Evolutionary conservation across 2,797 vertebrate genomes (phyloP).

Genomic region (Acanthopagrus latus): DNA sequence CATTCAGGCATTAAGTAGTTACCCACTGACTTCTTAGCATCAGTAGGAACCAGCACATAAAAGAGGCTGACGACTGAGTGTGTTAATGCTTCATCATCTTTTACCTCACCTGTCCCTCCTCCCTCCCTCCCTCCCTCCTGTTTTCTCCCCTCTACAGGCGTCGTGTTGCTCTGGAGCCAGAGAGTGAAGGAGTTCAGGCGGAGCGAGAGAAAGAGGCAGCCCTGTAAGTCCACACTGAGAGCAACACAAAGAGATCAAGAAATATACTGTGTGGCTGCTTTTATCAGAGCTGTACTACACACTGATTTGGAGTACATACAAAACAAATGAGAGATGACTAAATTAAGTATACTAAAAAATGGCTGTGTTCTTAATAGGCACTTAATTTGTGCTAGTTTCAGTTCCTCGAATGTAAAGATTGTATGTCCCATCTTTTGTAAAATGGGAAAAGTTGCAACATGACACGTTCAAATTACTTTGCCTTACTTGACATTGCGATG

Average conservation of each 20-base stretch:
- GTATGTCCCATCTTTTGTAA: too few relatives aligned
- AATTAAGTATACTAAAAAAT: neutral
- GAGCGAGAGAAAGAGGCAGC: slow-evolving; percentile 95
- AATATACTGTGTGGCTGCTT: neutral
- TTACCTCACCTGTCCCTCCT: neutral
- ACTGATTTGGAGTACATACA: neutral
- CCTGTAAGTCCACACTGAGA: slow-evolving; percentile 87
- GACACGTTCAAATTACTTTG: too few relatives aligned
- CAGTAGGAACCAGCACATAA: neutral
- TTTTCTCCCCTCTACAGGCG: slow-evolving; percentile 82
- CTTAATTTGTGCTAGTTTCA: neutral
- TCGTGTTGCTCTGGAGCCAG: slow-evolving; percentile 92
- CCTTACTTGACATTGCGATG: too few relatives aligned
- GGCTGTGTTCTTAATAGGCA: neutral
- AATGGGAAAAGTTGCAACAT: too few relatives aligned
- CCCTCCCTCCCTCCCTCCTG: neutral
- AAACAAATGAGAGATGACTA: neutral
- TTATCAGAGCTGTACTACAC: neutral
- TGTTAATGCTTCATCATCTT: slow-evolving; percentile 3
- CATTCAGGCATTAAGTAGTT: neutral
- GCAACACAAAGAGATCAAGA: neutral
- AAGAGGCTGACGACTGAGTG: slow-evolving; percentile 13
- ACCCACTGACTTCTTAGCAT: neutral
- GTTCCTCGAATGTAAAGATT: too few relatives aligned
- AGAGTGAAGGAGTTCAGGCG: slow-evolving; percentile 91